A percentile compares a stretch with the other conserved stretches of the same genome.
These are phyloP conservation scores for Cylindroiulus punctatus DNA, from an alignment of 2,888 invertebrate species.

Conservation along the genomic window DNA sequence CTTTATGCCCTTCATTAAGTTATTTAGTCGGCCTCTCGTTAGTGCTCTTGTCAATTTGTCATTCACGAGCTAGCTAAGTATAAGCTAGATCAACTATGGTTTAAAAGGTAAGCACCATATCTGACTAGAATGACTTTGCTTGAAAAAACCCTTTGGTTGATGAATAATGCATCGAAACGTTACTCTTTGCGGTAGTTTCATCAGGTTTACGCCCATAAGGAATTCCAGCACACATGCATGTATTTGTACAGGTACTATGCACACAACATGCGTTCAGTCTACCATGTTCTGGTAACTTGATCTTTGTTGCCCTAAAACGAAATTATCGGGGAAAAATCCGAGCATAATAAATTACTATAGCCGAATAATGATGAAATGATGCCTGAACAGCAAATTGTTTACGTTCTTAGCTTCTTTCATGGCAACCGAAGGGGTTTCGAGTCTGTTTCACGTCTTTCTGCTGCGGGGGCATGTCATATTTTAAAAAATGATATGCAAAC, in stretches of 20 bases:
- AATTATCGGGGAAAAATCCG: not conserved
- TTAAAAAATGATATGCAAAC: not conserved
- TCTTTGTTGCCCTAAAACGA: not conserved
- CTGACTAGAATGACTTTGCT: too few relatives aligned
- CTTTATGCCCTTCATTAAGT: not conserved
- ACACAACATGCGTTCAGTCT: not conserved
- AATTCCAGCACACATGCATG: too few relatives aligned
- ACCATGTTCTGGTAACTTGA: not conserved
- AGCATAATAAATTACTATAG: not conserved
- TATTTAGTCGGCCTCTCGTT: not conserved
- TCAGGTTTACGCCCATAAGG: not conserved
- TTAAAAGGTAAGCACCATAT: not conserved
- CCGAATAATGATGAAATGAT: not conserved
- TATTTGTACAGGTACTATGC: too few relatives aligned
- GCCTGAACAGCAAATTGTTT: not conserved
- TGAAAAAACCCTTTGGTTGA: not conserved
- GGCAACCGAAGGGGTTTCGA: not conserved
- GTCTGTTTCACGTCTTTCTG: not conserved
- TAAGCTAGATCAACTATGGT: not conserved
- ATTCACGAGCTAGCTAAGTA: not conserved
- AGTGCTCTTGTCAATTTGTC: not conserved
- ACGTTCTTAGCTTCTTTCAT: not conserved
- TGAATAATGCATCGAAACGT: not conserved
- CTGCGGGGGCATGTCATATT: conserved; percentile 8
- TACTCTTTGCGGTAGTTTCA: not conserved